Evolutionary conservation across 30 jellyfish, hydroid and myxozoan genomes (phyloP).

Genomic region (Aurelia coerulea): DNA sequence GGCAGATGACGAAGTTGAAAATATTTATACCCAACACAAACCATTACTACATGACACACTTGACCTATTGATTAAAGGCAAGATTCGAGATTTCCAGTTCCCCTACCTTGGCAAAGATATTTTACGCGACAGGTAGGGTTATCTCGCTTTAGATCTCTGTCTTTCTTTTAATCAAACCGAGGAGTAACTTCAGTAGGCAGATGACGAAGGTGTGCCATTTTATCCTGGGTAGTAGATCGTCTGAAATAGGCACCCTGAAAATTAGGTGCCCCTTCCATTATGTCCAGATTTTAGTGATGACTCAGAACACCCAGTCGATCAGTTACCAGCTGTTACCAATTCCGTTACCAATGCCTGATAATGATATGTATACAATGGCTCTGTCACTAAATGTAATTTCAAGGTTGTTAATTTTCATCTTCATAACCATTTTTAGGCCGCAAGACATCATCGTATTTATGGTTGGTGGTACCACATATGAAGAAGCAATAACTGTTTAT

Average conservation of each 20-base stretch:
- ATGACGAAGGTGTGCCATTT: too few relatives aligned
- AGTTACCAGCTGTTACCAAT: too few relatives aligned
- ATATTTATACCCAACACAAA: conserved; percentile 96
- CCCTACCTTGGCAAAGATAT: conserved; percentile 92
- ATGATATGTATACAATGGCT: too few relatives aligned
- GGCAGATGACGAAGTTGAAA: too few relatives aligned
- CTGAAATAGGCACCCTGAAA: too few relatives aligned
- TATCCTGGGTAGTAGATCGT: too few relatives aligned
- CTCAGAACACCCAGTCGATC: too few relatives aligned
- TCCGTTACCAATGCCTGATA: too few relatives aligned
- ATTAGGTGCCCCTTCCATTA: too few relatives aligned
- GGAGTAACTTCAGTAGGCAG: too few relatives aligned
- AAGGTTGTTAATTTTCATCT: not conserved
- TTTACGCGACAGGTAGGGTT: conserved; percentile 61
- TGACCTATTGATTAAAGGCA: conserved; percentile 90
- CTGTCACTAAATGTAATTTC: too few relatives aligned
- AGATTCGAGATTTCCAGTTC: conserved; percentile 77
- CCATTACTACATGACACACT: conserved; percentile 92
- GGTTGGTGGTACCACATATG: conserved; percentile 96
- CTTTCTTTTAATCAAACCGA: not conserved
- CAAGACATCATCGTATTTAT: conserved; percentile 93
- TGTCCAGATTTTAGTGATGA: too few relatives aligned
- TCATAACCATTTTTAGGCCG: conserved; percentile 55
- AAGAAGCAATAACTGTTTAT: conserved; percentile 88
- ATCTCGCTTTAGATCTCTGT: not conserved